phyloP scores from a whole-genome alignment of 2,797 vertebrate species.

The Margarornis squamiger region DNA sequence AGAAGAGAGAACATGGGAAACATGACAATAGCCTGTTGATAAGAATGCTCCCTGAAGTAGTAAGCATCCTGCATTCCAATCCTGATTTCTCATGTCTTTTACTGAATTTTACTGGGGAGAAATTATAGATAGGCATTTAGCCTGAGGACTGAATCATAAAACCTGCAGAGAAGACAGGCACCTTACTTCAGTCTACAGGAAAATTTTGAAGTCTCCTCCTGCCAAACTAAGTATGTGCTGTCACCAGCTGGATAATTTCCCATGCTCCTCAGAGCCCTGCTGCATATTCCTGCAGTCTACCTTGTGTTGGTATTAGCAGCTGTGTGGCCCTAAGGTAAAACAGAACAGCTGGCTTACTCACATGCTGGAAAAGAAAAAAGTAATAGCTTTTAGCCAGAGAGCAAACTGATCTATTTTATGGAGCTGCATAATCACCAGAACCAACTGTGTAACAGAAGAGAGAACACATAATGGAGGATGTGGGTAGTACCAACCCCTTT shows the following conservation, averaged over 20 bases:
- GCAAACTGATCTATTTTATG: not conserved
- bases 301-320: not conserved
- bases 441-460: not conserved
- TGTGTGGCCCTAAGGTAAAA: not conserved
- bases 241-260: not conserved
- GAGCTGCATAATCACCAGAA: not conserved
- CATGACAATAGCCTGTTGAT: not conserved
- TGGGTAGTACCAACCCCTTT: not conserved
- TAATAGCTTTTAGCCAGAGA: not conserved
- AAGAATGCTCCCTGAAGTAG: not conserved
- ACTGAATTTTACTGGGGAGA: not conserved
- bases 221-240: not conserved
- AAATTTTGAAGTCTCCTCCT: not conserved
- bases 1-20: not conserved
- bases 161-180: not conserved
- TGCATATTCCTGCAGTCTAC: rapidly evolving
- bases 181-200: not conserved
- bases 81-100: not conserved
- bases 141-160: not conserved
- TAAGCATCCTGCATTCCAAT: not conserved
- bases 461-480: not conserved
- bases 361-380: not conserved
- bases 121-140: not conserved
- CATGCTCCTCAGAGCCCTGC: not conserved
- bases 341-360: not conserved